phyloP scores from a whole-genome alignment of 2,888 invertebrate species.

The Chydorus sphaericus region DNA sequence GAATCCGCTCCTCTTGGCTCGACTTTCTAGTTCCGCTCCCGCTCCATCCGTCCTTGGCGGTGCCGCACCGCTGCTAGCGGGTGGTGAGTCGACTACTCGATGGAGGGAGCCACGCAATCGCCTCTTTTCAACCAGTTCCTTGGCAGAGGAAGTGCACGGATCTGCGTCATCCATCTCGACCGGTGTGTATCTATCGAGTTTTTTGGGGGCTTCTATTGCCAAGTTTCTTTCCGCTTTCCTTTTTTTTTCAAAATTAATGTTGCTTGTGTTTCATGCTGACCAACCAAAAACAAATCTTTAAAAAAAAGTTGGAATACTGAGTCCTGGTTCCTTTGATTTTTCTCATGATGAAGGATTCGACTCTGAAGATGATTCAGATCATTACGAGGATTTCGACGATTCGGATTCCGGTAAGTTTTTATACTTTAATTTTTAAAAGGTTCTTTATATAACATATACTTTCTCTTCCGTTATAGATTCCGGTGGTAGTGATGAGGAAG shows the following conservation, averaged over 20 bases:
- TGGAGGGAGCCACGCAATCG: constrained; percentile 74
- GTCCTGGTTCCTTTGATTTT: constrained; percentile 61
- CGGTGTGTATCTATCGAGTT: constrained; percentile 11
- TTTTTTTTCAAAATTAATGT: too few species aligned
- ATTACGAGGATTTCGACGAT: constrained; percentile 55
- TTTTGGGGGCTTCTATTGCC: too few species aligned
- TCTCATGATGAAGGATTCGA: constrained; percentile 68
- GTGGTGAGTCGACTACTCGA: constrained; percentile 50
- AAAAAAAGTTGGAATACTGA: constrained; percentile 48
- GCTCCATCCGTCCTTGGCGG: constrained; percentile 70
- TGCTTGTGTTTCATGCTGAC: not conserved
- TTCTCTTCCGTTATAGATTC: not conserved
- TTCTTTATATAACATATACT: not conserved
- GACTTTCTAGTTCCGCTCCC: constrained; percentile 74
- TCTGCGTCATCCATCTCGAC: constrained; percentile 22
- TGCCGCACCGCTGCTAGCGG: constrained; percentile 18
- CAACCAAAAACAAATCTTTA: not conserved
- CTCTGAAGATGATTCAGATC: constrained; percentile 55
- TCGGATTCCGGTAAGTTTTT: constrained; percentile 13
- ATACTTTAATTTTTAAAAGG: not conserved
- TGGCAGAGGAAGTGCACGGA: constrained; percentile 46
- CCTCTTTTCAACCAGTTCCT: constrained; percentile 64
- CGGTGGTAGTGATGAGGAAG: constrained; percentile 24
- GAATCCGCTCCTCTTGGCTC: constrained; percentile 34
- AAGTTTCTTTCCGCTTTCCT: too few species aligned